A percentile compares a stretch with the other conserved stretches of the same genome.
phyloP scores from a whole-genome alignment of 2,113 vertebrate species.

The Vidua chalybeata region DNA sequence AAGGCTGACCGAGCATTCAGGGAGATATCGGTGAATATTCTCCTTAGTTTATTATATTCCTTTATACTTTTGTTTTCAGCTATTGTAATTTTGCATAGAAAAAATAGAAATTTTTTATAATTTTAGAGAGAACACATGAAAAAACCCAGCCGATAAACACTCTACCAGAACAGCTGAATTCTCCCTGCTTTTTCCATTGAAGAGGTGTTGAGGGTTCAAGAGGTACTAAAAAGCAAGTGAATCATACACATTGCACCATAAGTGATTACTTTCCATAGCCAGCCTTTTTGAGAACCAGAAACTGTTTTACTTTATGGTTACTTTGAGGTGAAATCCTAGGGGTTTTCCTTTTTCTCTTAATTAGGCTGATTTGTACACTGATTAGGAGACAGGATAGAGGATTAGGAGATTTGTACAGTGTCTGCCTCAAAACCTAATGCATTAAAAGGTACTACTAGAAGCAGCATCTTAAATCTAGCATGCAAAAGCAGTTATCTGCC shows the following conservation, averaged over 20 bases:
- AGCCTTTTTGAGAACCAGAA: not conserved
- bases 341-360: not conserved
- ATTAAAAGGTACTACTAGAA: not conserved
- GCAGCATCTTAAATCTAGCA: not conserved
- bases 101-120: not conserved
- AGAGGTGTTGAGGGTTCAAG: not conserved
- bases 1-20: not conserved
- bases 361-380: not conserved
- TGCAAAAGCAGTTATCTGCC: not conserved
- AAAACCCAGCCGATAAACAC: not conserved
- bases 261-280: not conserved
- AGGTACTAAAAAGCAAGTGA: not conserved
- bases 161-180: not conserved
- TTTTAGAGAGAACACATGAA: not conserved
- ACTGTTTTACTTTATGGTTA: not conserved
- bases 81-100: not conserved
- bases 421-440: not conserved
- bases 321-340: not conserved
- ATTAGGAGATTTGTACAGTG: not conserved
- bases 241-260: rapidly evolving
- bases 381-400: not conserved
- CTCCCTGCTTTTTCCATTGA: not conserved
- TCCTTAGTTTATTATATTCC: not conserved
- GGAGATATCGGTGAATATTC: not conserved
- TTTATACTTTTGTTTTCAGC: not conserved